Percentiles rank a stretch among this genome's conserved stretches.
Evolutionary conservation across 1,140 invertebrate species (phyloP).

Genomic region (Cotesia vestalis): DNA sequence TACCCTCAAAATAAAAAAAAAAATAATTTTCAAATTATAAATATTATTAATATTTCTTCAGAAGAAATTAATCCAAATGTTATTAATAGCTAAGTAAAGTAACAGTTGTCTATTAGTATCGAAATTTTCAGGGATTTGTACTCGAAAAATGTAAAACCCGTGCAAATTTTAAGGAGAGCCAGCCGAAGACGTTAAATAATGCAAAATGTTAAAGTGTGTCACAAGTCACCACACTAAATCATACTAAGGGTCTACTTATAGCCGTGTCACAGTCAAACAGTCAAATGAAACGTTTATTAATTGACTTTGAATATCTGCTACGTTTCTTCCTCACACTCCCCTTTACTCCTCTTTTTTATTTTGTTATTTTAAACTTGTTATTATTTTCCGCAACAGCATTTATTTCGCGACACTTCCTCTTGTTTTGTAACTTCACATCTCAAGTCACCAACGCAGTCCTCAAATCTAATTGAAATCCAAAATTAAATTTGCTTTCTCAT

Average conservation of each 20-base stretch:
- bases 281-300: conserved; percentile 58
- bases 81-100: not conserved
- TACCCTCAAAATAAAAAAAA: no score
- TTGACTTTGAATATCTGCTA: conserved; percentile 54
- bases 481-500: not conserved
- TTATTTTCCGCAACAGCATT: no score
- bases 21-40: no score
- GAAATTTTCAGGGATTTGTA: conserved; percentile 6
- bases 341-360: not conserved
- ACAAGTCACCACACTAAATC: conserved; percentile 38
- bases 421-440: no score
- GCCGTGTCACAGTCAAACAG: conserved; percentile 54
- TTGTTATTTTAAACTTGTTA: not conserved
- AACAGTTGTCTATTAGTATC: not conserved
- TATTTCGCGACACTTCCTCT: no score
- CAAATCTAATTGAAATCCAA: no score
- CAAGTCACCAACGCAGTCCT: no score
- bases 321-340: conserved; percentile 7
- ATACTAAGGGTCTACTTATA: conserved; percentile 58
- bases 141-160: conserved; percentile 9
- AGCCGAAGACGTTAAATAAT: conserved; percentile 50
- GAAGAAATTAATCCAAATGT: no score
- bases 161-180: not conserved
- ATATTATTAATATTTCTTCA: no score
- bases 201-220: conserved; percentile 57